phyloP scores from a whole-genome alignment of 2,888 invertebrate genomes.

The Hipparchia semele region DNA sequence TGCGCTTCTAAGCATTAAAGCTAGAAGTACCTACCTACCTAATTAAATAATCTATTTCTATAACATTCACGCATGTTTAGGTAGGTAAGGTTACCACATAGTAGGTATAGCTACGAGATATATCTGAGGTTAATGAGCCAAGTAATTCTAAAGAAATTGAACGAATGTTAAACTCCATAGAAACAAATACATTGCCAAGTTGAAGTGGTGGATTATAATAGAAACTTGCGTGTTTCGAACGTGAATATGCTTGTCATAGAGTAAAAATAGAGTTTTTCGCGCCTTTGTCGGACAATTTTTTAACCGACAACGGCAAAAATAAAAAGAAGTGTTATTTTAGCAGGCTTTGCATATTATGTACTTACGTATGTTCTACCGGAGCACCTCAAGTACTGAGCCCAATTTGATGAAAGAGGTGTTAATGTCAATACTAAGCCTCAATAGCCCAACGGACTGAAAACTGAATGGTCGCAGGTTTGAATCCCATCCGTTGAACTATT shows the following conservation, averaged over 20 bases:
- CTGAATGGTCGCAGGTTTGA: no score
- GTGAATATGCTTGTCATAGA: conserved; percentile 33
- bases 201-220: conserved; percentile 35
- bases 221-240: conserved; percentile 35
- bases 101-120: conserved; percentile 3
- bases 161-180: conserved; percentile 39
- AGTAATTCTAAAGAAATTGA: conserved; percentile 35
- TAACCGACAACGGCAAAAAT: not conserved
- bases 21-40: no score
- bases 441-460: no score
- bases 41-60: conserved; percentile 13
- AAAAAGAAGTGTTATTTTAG: no score
- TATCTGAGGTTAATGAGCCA: conserved; percentile 39
- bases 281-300: conserved; percentile 8
- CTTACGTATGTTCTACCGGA: no score
- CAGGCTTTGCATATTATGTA: no score
- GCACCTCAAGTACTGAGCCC: no score
- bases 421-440: no score
- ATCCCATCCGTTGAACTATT: no score
- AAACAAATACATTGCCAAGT: conserved; percentile 37
- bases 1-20: no score
- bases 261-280: conserved; percentile 29
- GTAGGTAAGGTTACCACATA: conserved; percentile 29
- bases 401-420: no score
- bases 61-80: conserved; percentile 30